Evolutionary conservation across 2,797 vertebrate genomes (phyloP).

Genomic region (Cynodonichthys magdalenae): DNA sequence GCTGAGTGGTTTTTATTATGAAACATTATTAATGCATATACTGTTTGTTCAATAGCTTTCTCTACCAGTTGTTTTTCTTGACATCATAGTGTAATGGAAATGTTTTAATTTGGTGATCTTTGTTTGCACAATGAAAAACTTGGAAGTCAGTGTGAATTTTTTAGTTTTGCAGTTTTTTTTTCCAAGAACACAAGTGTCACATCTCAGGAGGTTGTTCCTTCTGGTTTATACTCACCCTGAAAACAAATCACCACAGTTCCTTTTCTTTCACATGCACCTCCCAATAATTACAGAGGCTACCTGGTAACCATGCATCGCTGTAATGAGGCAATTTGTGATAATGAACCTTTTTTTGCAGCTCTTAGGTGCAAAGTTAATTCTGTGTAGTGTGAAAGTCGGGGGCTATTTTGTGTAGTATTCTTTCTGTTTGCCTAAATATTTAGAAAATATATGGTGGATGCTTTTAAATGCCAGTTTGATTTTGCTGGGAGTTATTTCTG

Average conservation of each 20-base stretch:
- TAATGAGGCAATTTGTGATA: conserved; percentile 75
- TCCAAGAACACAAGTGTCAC: background rate
- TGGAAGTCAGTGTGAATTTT: background rate
- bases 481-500: conserved; percentile 23
- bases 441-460: background rate
- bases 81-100: too few relatives aligned
- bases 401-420: conserved; percentile 46
- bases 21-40: too few relatives aligned
- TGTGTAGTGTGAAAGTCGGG: conserved; percentile 35
- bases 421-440: conserved; percentile 5
- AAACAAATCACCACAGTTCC: background rate
- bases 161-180: background rate
- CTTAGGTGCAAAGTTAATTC: conserved; percentile 59
- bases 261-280: background rate
- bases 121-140: too few relatives aligned
- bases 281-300: conserved; percentile 54
- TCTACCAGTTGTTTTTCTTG: too few relatives aligned
- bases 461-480: conserved; percentile 51
- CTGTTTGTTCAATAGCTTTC: too few relatives aligned
- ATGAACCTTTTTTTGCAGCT: conserved; percentile 65
- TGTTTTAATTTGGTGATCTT: too few relatives aligned
- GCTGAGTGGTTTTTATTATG: too few relatives aligned
- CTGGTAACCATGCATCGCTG: conserved; percentile 65
- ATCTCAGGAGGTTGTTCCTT: background rate
- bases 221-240: background rate